Evolutionary conservation across 2,888 invertebrate genomes (phyloP).

Genomic region (Heliconius charithonia): DNA sequence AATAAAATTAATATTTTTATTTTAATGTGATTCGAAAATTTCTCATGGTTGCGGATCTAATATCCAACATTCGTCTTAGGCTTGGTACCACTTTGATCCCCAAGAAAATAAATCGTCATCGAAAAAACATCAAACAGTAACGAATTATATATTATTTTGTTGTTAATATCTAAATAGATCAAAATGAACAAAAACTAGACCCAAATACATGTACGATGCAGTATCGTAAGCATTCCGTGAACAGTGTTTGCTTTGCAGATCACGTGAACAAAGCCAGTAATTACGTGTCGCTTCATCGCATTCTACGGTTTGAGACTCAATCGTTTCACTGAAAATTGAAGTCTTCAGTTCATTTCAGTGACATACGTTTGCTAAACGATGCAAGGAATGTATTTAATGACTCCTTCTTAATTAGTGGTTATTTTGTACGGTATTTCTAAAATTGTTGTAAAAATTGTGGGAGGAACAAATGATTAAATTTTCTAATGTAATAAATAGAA

Average conservation of each 20-base stretch:
- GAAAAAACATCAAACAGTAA: too few species aligned
- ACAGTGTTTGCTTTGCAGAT: constrained; percentile 32
- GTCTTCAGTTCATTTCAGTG: constrained; percentile 7
- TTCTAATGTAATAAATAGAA: too few species aligned
- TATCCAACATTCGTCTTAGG: background rate
- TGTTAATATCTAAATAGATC: background rate
- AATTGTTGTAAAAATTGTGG: background rate
- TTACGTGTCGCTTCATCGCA: constrained; percentile 14
- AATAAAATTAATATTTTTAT: background rate
- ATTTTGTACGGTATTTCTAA: background rate
- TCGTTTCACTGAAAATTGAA: constrained; percentile 8
- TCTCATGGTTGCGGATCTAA: background rate
- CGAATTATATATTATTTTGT: background rate
- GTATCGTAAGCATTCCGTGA: background rate
- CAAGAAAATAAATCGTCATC: too few species aligned
- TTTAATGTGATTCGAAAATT: background rate
- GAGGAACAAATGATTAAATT: too few species aligned
- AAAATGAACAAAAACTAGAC: background rate
- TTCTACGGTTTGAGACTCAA: constrained; percentile 7
- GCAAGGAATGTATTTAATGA: background rate
- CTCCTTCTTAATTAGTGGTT: background rate
- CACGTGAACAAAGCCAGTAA: constrained; percentile 29
- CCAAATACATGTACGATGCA: background rate
- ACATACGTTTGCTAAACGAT: constrained; percentile 5
- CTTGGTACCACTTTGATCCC: fast-evolving